phyloP scores from a whole-genome alignment of 1,140 invertebrate species.

The Drosophila tani region DNA sequence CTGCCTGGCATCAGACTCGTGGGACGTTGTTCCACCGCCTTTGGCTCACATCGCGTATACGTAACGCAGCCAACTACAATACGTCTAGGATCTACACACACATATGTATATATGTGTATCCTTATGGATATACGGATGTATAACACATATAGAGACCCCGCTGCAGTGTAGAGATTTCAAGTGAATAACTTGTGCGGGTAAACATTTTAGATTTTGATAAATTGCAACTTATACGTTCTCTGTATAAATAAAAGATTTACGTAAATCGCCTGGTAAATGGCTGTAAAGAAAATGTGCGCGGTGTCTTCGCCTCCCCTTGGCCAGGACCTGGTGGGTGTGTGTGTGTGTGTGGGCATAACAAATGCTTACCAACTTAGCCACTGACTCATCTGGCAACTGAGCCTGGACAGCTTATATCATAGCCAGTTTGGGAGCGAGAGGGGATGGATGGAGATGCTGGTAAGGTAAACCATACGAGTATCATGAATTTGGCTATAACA shows the following conservation, averaged over 20 bases:
- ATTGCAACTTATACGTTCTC: constrained; percentile 83
- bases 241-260: constrained; percentile 84
- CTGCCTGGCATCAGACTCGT: constrained; percentile 64
- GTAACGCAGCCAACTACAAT: constrained; percentile 65
- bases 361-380: constrained; percentile 76
- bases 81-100: constrained; percentile 42
- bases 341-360: constrained; percentile 67
- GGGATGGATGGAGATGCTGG: background rate
- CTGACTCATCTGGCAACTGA: constrained; percentile 65
- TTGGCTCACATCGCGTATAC: constrained; percentile 71
- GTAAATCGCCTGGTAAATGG: constrained; percentile 83
- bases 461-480: constrained; percentile 67
- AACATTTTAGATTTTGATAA: constrained; percentile 84
- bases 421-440: constrained; percentile 13
- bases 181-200: constrained; percentile 83
- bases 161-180: constrained; percentile 78
- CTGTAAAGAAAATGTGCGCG: constrained; percentile 76
- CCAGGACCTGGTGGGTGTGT: constrained; percentile 4
- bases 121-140: constrained; percentile 14
- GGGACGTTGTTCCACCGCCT: constrained; percentile 48
- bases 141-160: constrained; percentile 12
- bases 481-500: constrained; percentile 71
- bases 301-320: constrained; percentile 38
- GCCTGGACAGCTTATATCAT: constrained; percentile 67
- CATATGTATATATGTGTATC: constrained; percentile 1